Evolutionary conservation across 2,888 invertebrate genomes (phyloP), one percentile per base, ranked within the genome.

Genomic region (Atherix ibis): DNA sequence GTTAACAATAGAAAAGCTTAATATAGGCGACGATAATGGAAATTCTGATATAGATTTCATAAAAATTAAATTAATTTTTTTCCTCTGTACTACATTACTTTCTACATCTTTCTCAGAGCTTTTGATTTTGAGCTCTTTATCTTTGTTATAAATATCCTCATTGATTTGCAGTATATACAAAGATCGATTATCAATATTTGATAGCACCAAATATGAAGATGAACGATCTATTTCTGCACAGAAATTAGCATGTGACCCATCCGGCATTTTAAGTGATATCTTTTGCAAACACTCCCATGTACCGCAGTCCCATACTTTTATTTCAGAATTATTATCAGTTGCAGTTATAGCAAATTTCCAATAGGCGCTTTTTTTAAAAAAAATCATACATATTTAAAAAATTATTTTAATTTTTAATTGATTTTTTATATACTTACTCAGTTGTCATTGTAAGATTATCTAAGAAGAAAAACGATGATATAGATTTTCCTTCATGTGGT

Each of bases 331-430:
- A 55, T 84, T 75, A 42, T 82, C 78, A 1, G 88, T 80, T 2
- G 89, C 89, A 0, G 95, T 94, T 27, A 95, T 72, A 0, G 87
- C 91, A 62, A 82, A 92, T 58, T 91, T 91, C 95, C 97, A 97
- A 61, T 92, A 91, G 53, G 81, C 76, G 10, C 68, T 70, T 13
- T 25, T 34, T 17, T 17, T 12, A 32, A 22, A 33, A 9, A 32
- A 16, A 33, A 14, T 27, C 14, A 13, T 15, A 28, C 5, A n/a
- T 31, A 22, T 32, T 27, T 18, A 41, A 12, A 14, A 2, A 10
- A 12, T 18, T 18, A 27, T 31, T 12, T n/a, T n/a, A n/a, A n/a
- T n/a, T n/a, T n/a, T n/a, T n/a, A n/a, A n/a, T n/a, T n/a, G n/a
- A n/a, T n/a, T n/a, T n/a, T n/a, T n/a, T n/a, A n/a, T n/a, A n/a